phyloP scores from a whole-genome alignment of 1,140 invertebrate genomes.

The Anadara kagoshimensis region DNA sequence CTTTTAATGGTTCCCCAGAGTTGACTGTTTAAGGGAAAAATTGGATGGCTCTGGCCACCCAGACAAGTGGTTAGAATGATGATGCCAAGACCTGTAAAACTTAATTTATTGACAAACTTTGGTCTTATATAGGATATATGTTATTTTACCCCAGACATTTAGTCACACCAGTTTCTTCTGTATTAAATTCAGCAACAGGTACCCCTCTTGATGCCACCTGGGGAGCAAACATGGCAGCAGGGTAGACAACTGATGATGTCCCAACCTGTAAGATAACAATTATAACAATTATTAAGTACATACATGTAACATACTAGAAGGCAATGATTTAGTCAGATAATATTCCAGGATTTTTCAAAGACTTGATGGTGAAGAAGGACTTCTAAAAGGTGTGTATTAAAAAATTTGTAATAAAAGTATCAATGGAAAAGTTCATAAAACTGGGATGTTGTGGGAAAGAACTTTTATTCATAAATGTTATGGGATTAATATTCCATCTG shows the following conservation, averaged over 20 bases:
- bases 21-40: too few relatives aligned
- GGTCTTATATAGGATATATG: conserved; percentile 12
- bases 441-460: too few relatives aligned
- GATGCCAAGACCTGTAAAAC: too few relatives aligned
- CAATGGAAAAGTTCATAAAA: too few relatives aligned
- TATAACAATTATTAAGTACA: neutral
- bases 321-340: neutral
- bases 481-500: too few relatives aligned
- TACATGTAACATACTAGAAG: neutral
- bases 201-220: conserved; percentile 84
- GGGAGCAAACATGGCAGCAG: conserved; percentile 93
- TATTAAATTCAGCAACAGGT: conserved; percentile 92
- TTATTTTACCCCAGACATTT: conserved; percentile 80
- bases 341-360: too few relatives aligned
- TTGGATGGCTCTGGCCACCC: neutral
- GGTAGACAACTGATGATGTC: conserved; percentile 92
- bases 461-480: too few relatives aligned
- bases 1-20: too few relatives aligned
- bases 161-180: conserved; percentile 86
- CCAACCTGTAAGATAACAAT: conserved; percentile 71
- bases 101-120: neutral
- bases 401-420: too few relatives aligned
- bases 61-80: neutral
- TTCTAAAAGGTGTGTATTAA: too few relatives aligned
- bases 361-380: too few relatives aligned